These are phyloP conservation scores for Platycheirus rosarum DNA, from an alignment of 2,888 invertebrate species.

Conservation along the genomic window DNA sequence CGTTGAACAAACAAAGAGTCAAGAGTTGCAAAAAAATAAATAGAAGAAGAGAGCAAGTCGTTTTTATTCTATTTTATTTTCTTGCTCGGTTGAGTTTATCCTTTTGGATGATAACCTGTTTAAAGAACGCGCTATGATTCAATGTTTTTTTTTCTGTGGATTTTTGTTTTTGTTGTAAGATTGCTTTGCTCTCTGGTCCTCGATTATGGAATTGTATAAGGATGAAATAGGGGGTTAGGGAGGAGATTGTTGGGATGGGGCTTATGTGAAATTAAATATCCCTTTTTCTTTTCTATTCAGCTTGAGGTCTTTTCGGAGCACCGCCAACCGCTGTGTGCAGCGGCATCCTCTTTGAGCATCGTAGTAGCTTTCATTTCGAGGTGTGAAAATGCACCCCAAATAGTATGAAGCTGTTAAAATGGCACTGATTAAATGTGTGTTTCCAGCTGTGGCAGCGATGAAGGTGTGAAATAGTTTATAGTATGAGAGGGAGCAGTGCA, in stretches of 20 bases:
- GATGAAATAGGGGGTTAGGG: too few species aligned
- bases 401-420: constrained; percentile 37
- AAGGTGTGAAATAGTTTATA: constrained; percentile 3
- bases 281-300: constrained; percentile 5
- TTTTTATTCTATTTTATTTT: constrained; percentile 32
- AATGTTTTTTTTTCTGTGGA: constrained; percentile 10
- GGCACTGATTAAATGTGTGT: constrained; percentile 53
- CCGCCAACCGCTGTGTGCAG: neutral
- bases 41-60: constrained; percentile 4
- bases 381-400: constrained; percentile 59
- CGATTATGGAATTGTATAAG: too few species aligned
- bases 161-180: neutral
- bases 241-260: neutral
- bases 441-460: constrained; percentile 46
- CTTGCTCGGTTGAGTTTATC: constrained; percentile 42
- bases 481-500: neutral
- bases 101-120: constrained; percentile 61
- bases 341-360: constrained; percentile 12
- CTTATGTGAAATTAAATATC: constrained; percentile 13
- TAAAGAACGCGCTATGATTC: constrained; percentile 44
- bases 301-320: constrained; percentile 5
- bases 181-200: neutral
- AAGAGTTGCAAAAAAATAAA: constrained; percentile 5
- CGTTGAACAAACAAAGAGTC: constrained; percentile 59
- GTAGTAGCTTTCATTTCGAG: constrained; percentile 29